Percentiles rank a stretch among this genome's conserved stretches.
Evolutionary conservation across 2,888 invertebrate species (phyloP).

Genomic region (Apocheima hispidaria): DNA sequence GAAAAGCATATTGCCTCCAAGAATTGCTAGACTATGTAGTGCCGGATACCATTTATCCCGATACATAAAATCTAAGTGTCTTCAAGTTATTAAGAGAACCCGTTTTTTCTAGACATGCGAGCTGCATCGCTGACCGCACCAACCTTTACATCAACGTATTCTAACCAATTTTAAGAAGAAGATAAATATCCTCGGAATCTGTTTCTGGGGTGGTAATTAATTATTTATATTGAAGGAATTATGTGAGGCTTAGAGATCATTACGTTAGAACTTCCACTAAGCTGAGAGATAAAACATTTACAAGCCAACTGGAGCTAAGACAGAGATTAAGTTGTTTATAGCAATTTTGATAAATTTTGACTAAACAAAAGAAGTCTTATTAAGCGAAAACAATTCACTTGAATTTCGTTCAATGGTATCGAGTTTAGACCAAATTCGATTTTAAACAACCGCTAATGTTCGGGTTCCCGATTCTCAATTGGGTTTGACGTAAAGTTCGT

Average conservation of each 20-base stretch:
- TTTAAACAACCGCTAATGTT: constrained; percentile 15
- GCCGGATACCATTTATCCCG: not conserved
- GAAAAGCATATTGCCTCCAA: too few species aligned
- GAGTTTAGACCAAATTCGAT: constrained; percentile 17
- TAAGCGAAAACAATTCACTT: constrained; percentile 13
- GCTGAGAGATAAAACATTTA: constrained; percentile 32
- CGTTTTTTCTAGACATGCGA: too few species aligned
- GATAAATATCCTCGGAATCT: too few species aligned
- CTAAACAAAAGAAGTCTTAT: constrained; percentile 16
- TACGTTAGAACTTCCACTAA: constrained; percentile 29
- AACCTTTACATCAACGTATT: too few species aligned
- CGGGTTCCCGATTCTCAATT: constrained; percentile 11
- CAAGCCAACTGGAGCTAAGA: constrained; percentile 9
- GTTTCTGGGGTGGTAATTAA: too few species aligned
- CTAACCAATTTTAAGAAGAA: too few species aligned
- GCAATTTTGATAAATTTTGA: constrained; percentile 13
- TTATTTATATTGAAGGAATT: constrained; percentile 20
- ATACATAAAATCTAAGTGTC: not conserved
- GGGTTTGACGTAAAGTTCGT: constrained; percentile 16
- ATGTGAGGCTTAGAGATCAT: constrained; percentile 21
- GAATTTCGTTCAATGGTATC: constrained; percentile 21
- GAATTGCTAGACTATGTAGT: not conserved
- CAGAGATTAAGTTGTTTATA: constrained; percentile 1
- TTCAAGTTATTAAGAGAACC: too few species aligned
- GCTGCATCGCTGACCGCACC: too few species aligned